Evolutionary conservation across 1,140 invertebrate species (phyloP).

Genomic region (Drosophila ironensis): DNA sequence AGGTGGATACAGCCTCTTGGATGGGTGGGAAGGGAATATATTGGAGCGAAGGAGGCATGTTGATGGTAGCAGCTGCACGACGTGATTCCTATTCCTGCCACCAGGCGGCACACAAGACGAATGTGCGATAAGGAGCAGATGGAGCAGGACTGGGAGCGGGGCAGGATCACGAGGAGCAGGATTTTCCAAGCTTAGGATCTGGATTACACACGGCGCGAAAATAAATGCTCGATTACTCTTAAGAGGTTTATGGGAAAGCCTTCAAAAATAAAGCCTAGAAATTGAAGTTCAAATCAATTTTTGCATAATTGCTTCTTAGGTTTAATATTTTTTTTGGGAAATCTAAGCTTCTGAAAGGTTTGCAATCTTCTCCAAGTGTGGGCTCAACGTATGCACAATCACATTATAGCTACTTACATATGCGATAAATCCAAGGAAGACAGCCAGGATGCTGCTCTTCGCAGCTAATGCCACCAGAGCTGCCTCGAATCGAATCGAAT

Average conservation of each 20-base stretch:
- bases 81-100: slow-evolving; percentile 19
- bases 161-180: neutral
- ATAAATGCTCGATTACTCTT: neutral
- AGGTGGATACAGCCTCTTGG: neutral
- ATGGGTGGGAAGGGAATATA: neutral
- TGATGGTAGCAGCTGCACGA: slow-evolving; percentile 34
- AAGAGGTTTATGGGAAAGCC: neutral
- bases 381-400: neutral
- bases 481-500: neutral
- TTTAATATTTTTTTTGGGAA: no score
- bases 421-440: slow-evolving; percentile 20
- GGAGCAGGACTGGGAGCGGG: neutral
- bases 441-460: neutral
- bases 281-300: no score
- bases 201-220: neutral
- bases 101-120: slow-evolving; percentile 15
- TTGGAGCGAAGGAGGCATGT: slow-evolving; percentile 8
- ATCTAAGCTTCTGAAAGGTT: no score
- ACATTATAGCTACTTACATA: slow-evolving; percentile 5
- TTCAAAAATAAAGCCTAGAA: no score
- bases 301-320: no score
- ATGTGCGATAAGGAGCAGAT: slow-evolving; percentile 32
- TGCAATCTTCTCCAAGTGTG: slow-evolving; percentile 1
- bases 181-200: neutral
- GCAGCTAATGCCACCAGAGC: neutral